These are phyloP conservation scores for Wasmannia auropunctata DNA, from an alignment of 1,140 invertebrate genomes.

Conservation along the genomic window DNA sequence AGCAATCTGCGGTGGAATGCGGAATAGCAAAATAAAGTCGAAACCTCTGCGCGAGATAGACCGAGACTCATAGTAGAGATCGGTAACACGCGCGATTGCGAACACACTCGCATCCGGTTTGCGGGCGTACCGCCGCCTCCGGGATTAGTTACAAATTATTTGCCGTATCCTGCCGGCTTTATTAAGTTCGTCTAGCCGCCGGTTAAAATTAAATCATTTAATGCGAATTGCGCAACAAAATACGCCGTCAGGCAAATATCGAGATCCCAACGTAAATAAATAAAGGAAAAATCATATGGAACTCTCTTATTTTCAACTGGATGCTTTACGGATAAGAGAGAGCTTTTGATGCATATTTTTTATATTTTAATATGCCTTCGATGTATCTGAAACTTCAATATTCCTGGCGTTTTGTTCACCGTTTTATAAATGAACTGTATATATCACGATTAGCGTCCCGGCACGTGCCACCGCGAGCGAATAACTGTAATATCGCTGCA, in stretches of 20 bases:
- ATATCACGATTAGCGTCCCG: not conserved
- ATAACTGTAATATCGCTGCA: constrained; percentile 66
- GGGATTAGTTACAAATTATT: constrained; percentile 39
- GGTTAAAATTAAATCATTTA: constrained; percentile 37
- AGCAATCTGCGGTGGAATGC: constrained; percentile 58
- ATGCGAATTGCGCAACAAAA: not conserved
- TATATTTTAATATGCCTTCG: not conserved
- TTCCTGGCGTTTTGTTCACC: not conserved
- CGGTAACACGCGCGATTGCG: constrained; percentile 33
- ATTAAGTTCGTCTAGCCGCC: constrained; percentile 14
- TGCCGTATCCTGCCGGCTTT: constrained; percentile 13
- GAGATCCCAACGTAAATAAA: not conserved
- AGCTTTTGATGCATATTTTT: not conserved
- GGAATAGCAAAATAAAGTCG: constrained; percentile 58
- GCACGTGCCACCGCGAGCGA: constrained; percentile 59
- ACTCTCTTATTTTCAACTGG: not conserved
- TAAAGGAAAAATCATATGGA: not conserved
- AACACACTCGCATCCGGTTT: constrained; percentile 22
- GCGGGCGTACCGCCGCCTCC: constrained; percentile 20
- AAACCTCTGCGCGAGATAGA: constrained; percentile 8
- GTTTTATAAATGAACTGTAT: not conserved
- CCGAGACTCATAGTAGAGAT: constrained; percentile 32
- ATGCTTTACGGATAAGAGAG: not conserved
- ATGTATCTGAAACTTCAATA: not conserved
- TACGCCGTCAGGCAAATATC: not conserved